Percentiles rank a stretch among this genome's conserved stretches.
Conservation (phyloP, 2,888 invertebrate genomes). For the Chaitophorus viminalis region DNA sequence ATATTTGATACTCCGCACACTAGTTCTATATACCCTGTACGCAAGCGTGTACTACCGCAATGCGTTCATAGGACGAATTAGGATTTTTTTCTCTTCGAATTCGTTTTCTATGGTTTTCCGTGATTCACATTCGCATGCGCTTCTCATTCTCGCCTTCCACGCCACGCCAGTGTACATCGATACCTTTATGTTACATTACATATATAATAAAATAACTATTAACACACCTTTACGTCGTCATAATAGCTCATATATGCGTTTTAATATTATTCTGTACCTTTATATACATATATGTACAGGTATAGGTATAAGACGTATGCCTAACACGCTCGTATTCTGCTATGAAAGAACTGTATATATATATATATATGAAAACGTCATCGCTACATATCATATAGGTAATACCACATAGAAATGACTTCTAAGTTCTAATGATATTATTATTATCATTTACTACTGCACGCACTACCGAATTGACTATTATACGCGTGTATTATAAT, state of each 20-base stretch:
- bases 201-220: too few species aligned
- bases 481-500: not conserved
- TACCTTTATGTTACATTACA: too few species aligned
- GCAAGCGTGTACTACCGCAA: not conserved
- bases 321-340: not conserved
- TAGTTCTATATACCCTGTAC: not conserved
- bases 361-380: too few species aligned
- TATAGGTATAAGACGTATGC: too few species aligned
- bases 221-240: too few species aligned
- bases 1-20: too few species aligned
- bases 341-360: not conserved
- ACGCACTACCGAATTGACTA: not conserved
- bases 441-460: not conserved
- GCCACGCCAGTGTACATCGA: too few species aligned
- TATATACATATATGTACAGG: not conserved
- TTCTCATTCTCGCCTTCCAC: not conserved
- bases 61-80: not conserved
- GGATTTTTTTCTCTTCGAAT: not conserved
- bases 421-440: not conserved
- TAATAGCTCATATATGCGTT: not conserved
- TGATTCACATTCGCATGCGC: slow-evolving; percentile 18
- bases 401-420: not conserved
- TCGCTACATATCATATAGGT: too few species aligned
- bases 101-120: not conserved
- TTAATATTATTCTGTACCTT: not conserved